Base-by-base conservation (phyloP, 2,113 vertebrate genomes). In the Hyperopisus bebe region DNA sequence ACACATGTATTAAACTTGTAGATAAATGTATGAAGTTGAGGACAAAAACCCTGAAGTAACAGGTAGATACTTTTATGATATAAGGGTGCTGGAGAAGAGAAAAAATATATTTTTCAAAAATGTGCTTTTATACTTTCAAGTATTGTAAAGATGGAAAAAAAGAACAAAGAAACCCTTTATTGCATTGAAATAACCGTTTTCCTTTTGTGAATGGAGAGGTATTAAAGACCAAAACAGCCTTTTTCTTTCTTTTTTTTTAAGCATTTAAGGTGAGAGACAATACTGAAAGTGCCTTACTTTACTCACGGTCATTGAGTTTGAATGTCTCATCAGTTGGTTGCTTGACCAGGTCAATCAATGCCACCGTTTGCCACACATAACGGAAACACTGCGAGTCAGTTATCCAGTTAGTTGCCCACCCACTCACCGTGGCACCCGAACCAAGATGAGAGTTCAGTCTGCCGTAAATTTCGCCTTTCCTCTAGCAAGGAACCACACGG, bases 1-100 rank as follows among this genome's bases (percentile, higher is more conserved):
- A 97, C 95, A 97, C 96, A 96, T 97, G 97, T 97, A 97, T 96
- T 95, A 95, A 97, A 96, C 96, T 95, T 98, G 97, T 97, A 97
- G 96, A 97, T 97, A 97, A 96, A 95, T 95, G 96, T 96, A 96
- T 95, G 96, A 70, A 95, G 95, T 96, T 96, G 96, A 96, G 96
- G 96, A 96, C 95, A 96, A 96, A 95, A 87, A 80, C 95, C 95
- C 95, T 95, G 95, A 94, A 90, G 90, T 92, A 95, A 96, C 94
- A 97, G 96, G 95, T 96, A 96, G 95, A 97, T 95, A 96, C 95
- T 97, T 97, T 97, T 97, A 96, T 95, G 97, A 97, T 96, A 96
- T 96, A 97, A 96, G 96, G 96, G 96, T 97, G 96, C 96, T 97
- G 97, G 96, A 96, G 96, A 96, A 97, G 96, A 97, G 96, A 96